Evolutionary conservation across 2,113 vertebrate genomes (phyloP).

Genomic region (Platysternon megacephalum): DNA sequence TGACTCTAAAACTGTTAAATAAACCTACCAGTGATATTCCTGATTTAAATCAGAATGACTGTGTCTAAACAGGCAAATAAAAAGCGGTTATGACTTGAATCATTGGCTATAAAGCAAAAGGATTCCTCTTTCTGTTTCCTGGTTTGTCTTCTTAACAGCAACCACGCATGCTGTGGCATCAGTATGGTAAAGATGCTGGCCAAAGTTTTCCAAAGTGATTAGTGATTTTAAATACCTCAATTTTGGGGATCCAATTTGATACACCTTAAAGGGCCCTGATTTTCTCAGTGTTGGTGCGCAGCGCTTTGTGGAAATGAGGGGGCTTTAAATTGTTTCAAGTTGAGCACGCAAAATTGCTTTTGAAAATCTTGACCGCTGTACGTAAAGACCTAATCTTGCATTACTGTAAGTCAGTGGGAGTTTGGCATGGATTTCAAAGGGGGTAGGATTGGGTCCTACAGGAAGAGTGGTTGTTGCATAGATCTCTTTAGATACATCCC

Average conservation of each 20-base stretch:
- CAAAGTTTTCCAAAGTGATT: background rate
- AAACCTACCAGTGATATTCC: background rate
- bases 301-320: background rate
- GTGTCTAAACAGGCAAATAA: background rate
- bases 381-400: background rate
- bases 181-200: background rate
- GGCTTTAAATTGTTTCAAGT: background rate
- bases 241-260: rapidly evolving
- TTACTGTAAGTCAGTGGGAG: background rate
- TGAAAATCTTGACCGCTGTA: background rate
- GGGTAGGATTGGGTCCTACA: background rate
- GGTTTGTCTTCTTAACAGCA: background rate
- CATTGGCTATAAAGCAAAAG: background rate
- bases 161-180: background rate
- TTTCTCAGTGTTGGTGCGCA: background rate
- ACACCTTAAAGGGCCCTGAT: rapidly evolving
- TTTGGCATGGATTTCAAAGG: background rate
- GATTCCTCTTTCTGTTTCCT: background rate
- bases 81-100: background rate
- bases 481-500: rapidly evolving
- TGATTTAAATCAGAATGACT: background rate
- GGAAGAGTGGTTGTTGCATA: rapidly evolving
- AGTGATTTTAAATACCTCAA: background rate
- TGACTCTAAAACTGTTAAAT: background rate
- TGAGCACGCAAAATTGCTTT: background rate